A percentile compares a stretch with the other conserved stretches of the same genome.
phyloP scores from a whole-genome alignment of 2,888 invertebrate species.

The Trachelus stipa region DNA sequence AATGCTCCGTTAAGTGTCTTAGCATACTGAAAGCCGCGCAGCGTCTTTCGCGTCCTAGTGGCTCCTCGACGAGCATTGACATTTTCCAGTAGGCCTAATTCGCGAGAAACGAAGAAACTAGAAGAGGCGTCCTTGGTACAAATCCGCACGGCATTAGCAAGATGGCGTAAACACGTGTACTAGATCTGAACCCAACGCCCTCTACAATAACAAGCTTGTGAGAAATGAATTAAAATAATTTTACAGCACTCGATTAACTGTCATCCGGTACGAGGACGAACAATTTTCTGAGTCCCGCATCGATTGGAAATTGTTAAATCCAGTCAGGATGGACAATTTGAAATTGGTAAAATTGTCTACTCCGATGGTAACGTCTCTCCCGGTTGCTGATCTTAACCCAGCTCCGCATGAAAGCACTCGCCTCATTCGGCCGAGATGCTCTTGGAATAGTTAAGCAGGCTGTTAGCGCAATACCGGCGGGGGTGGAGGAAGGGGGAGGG shows the following conservation, averaged over 20 bases:
- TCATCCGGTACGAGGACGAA: not conserved
- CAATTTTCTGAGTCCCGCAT: not conserved
- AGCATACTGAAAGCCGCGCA: not conserved
- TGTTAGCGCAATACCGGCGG: slow-evolving; percentile 11
- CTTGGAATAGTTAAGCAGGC: slow-evolving; percentile 29
- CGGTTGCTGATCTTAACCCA: slow-evolving; percentile 5
- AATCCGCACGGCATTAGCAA: not conserved
- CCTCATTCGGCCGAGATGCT: slow-evolving; percentile 18
- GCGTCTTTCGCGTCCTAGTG: not conserved
- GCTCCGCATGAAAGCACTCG: slow-evolving; percentile 7
- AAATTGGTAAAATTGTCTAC: not conserved
- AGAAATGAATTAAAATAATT: not conserved
- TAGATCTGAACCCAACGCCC: not conserved
- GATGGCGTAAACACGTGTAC: not conserved
- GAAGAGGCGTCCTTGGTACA: not conserved
- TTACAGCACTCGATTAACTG: not conserved
- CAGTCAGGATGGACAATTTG: not conserved
- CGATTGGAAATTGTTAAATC: not conserved
- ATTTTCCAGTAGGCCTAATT: not conserved
- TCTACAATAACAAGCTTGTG: not conserved
- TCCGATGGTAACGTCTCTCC: not conserved
- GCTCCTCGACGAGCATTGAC: not conserved
- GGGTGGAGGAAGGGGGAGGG: not conserved
- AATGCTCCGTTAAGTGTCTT: not conserved
- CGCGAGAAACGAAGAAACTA: not conserved